Conservation (phyloP, 2,113 vertebrate species). For the Corydoras sp. region DNA sequence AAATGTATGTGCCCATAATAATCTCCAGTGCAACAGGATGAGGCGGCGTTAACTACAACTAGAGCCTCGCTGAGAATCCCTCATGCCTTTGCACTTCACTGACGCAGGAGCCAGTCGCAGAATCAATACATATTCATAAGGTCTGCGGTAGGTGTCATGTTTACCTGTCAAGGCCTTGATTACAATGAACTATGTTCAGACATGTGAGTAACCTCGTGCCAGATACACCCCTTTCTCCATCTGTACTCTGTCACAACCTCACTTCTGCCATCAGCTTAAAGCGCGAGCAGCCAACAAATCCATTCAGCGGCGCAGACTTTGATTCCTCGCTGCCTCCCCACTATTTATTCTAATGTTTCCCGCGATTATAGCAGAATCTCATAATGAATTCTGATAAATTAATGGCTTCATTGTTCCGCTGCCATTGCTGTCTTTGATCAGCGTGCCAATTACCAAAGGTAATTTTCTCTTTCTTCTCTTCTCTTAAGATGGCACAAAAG, state of each 20-base stretch:
- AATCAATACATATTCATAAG: conserved; percentile 52
- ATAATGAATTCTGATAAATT: conserved; percentile 97
- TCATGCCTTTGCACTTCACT: too few relatives aligned
- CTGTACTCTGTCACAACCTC: conserved; percentile 24
- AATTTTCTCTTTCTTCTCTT: conserved; percentile 72
- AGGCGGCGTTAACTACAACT: too few relatives aligned
- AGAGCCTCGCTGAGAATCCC: too few relatives aligned
- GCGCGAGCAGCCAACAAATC: conserved; percentile 54
- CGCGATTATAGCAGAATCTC: conserved; percentile 83
- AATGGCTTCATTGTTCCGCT: conserved; percentile 95
- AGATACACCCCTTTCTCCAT: too few relatives aligned
- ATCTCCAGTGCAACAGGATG: too few relatives aligned
- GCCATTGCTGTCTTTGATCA: conserved; percentile 79
- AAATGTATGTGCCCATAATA: too few relatives aligned
- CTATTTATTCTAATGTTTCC: conserved; percentile 67
- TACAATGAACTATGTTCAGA: conserved; percentile 58
- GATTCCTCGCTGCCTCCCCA: conserved; percentile 74
- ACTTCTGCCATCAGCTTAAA: conserved; percentile 42
- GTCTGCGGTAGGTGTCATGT: conserved; percentile 48
- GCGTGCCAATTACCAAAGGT: conserved; percentile 87
- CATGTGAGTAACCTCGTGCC: conserved; percentile 38
- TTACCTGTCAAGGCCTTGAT: conserved; percentile 59
- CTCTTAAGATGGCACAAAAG: conserved; percentile 57
- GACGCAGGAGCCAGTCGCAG: conserved; percentile 18
- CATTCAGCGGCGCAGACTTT: conserved; percentile 61